A percentile compares a stretch with the other conserved stretches of the same genome.
Conservation (phyloP, 64 coral and sea anemone genomes). For the Catalaphyllia jardinei region DNA sequence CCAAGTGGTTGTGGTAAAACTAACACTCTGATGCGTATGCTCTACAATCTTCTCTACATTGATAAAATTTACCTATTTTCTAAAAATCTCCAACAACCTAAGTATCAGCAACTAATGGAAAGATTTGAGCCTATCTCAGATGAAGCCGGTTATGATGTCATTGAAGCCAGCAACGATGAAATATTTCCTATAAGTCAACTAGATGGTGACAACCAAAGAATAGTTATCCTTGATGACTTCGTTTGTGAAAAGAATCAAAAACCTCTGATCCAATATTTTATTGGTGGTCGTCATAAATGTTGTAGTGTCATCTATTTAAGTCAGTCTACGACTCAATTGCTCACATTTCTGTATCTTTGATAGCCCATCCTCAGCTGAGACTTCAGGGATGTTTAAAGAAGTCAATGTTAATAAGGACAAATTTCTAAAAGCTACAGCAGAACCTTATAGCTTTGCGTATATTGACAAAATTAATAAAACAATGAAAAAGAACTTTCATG, state of each 20-base stretch:
- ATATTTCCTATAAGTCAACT: slow-evolving; percentile 12
- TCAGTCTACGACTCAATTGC: slow-evolving; percentile 35
- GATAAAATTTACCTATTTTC: slow-evolving; percentile 36
- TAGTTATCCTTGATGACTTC: slow-evolving; percentile 21
- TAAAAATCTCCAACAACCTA: slow-evolving; percentile 28
- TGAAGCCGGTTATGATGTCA: neutral
- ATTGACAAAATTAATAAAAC: slow-evolving; percentile 4
- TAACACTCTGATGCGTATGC: slow-evolving; percentile 11
- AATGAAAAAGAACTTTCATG: slow-evolving; percentile 21
- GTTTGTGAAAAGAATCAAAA: slow-evolving; percentile 39
- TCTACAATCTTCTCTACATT: slow-evolving; percentile 4
- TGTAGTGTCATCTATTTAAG: slow-evolving; percentile 34
- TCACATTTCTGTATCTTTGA: slow-evolving; percentile 45
- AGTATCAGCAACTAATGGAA: slow-evolving; percentile 12
- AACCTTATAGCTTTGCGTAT: slow-evolving; percentile 1
- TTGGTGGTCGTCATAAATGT: slow-evolving; percentile 30
- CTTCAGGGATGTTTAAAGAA: too few relatives aligned
- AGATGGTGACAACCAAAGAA: neutral
- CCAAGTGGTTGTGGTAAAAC: slow-evolving; percentile 26
- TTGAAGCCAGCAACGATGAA: slow-evolving; percentile 14
- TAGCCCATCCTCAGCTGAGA: neutral
- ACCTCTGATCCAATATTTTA: slow-evolving; percentile 23
- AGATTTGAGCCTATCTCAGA: neutral
- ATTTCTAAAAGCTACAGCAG: neutral
- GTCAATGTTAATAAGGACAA: neutral